phyloP scores from a whole-genome alignment of 2,888 invertebrate genomes.

The Morpho achilles region DNA sequence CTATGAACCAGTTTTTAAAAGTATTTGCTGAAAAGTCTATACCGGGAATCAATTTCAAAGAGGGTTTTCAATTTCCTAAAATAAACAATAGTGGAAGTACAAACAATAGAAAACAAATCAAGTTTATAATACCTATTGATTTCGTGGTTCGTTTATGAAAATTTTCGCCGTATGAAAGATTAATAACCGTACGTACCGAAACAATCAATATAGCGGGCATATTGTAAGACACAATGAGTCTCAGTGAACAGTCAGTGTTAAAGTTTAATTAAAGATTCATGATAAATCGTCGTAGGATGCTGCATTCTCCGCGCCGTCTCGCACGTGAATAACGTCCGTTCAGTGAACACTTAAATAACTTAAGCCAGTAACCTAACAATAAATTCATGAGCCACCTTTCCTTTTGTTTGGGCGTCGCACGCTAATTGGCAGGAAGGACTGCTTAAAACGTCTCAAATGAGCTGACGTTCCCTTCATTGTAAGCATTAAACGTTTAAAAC shows the following conservation, averaged over 20 bases:
- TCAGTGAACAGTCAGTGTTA: constrained; percentile 63
- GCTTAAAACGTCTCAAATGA: constrained; percentile 61
- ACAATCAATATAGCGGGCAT: constrained; percentile 29
- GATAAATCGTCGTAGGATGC: constrained; percentile 76
- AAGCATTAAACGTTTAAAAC: constrained; percentile 31
- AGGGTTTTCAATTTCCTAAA: constrained; percentile 13
- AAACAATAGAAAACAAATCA: constrained; percentile 10
- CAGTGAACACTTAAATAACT: constrained; percentile 71
- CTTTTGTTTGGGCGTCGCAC: constrained; percentile 60
- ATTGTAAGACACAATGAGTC: constrained; percentile 56
- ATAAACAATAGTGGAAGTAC: constrained; percentile 17
- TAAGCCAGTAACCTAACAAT: constrained; percentile 71
- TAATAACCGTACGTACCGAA: constrained; percentile 19
- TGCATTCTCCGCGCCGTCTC: constrained; percentile 65
- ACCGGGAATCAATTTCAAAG: constrained; percentile 14
- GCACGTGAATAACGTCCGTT: constrained; percentile 64
- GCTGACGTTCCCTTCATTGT: constrained; percentile 42
- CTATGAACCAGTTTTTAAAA: constrained; percentile 4
- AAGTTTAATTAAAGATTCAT: constrained; percentile 79
- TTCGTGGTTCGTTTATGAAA: constrained; percentile 15
- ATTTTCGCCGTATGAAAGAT: constrained; percentile 13
- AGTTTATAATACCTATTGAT: constrained; percentile 9
- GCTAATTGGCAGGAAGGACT: constrained; percentile 72
- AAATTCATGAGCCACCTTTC: constrained; percentile 66
- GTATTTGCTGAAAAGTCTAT: constrained; percentile 13